Base-by-base conservation (phyloP, 92 coral and sea anemone genomes). In the Nematostella vectensis region DNA sequence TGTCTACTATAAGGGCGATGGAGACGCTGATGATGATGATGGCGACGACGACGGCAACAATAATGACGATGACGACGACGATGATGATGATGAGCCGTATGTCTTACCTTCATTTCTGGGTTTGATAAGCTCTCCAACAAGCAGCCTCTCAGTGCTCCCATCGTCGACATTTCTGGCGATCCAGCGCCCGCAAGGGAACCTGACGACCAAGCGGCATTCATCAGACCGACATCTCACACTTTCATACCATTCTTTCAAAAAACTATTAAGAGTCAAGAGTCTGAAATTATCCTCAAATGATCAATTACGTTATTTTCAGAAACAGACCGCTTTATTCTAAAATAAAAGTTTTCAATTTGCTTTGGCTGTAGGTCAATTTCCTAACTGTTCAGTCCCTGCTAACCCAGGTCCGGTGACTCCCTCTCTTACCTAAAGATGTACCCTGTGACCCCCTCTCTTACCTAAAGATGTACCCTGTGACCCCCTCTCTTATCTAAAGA, bases 101-200 rank as follows among this genome's bases (percentile, higher is more conserved):
- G 45, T 20, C 69, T 52, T 59, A 89, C 98, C 98, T 81, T 89
- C 97, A 47, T 64, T 80, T 47, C 51, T 75, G 25, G 80, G 75
- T 57, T 70, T 76, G 64, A 74, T 72, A 2, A 79, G 88, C 62
- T 91, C 98, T 12, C 95, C 98, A 17, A 91, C 98, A 38, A 91
- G 81, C 9, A 91, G 87, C 40, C 98, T 63, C 63, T 91, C 98
- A 11, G 86, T 86, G 25, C 98, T 91, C 9, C 98, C 96, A 62
- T 91, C 98, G 40, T 91, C 98, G 39, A 76, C 83, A 27, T 71
- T 91, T 67, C 82, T 91, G 8, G 98, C 82, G 1, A 91, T 70
- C 98, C 98, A 91, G 2, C 96, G 91, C 29, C 96, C 91, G 57
- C 98, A 91, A 1, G 96, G 87, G 51, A 91, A 91, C 73, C 97